A percentile compares a stretch with the other conserved stretches of the same genome.
These are phyloP conservation scores for Thumatha senex DNA, from an alignment of 2,888 invertebrate species.

Conservation along the genomic window DNA sequence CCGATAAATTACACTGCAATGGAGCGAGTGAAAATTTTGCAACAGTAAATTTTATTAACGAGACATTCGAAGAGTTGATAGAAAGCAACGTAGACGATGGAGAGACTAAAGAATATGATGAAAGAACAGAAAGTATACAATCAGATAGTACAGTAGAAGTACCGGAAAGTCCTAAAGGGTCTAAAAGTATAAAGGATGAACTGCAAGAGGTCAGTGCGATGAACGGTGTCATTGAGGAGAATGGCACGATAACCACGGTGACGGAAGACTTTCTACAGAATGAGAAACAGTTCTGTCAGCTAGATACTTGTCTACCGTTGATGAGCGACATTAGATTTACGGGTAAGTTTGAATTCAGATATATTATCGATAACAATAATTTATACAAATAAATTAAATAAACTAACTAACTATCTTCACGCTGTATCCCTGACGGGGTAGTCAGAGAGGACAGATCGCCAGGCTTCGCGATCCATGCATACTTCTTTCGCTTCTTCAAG, in stretches of 20 bases:
- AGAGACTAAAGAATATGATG: constrained; percentile 55
- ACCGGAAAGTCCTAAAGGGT: constrained; percentile 29
- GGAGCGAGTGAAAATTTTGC: constrained; percentile 66
- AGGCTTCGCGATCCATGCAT: too few species aligned
- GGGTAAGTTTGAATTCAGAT: constrained; percentile 50
- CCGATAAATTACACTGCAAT: constrained; percentile 45
- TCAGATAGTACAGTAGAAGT: constrained; percentile 31
- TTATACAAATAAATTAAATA: not conserved
- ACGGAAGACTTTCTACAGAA: constrained; percentile 75
- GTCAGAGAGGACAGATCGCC: too few species aligned
- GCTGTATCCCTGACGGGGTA: too few species aligned
- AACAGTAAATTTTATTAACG: constrained; percentile 68
- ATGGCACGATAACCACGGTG: constrained; percentile 49
- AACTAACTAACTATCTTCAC: too few species aligned
- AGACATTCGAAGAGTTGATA: constrained; percentile 70
- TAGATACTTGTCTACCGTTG: constrained; percentile 64
- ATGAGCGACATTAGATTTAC: constrained; percentile 77
- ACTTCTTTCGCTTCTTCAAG: too few species aligned
- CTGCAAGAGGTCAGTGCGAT: constrained; percentile 28
- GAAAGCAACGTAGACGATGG: constrained; percentile 76
- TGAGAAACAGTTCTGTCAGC: constrained; percentile 75
- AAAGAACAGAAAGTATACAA: constrained; percentile 17
- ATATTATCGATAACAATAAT: not conserved
- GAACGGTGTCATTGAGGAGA: constrained; percentile 43
- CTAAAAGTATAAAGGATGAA: constrained; percentile 28